Evolutionary conservation across 2,113 vertebrate genomes (phyloP), one percentile per base, ranked within the genome.

Genomic region (Rhinogobius similis): DNA sequence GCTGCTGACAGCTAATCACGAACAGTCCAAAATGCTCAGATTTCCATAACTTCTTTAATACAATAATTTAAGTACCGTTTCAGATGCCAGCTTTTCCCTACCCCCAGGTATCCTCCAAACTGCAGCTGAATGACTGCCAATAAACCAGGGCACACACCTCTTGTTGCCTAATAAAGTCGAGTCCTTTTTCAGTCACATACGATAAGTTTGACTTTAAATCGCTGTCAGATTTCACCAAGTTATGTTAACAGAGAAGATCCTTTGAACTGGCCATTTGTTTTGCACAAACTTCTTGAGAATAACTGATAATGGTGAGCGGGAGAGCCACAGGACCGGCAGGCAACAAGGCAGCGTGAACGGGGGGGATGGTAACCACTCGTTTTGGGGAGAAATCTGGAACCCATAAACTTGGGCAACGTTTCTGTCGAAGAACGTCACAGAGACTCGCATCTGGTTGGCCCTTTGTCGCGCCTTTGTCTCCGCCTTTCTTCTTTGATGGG

Each of bases 361-460:
- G 84, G n/a, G 84, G 84, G 82, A 73, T 81, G 80, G 82, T 72
- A 65, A 46, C 50, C 52, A 72, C 76, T 86, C 63, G 68, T 87
- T 90, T 87, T 61, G 73, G 70, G 76, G 83, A 74, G 87, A 95
- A 95, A 94, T 96, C 95, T 96, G 94, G 95, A 96, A 95, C 92
- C 93, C 90, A 96, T 96, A 95, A 94, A 92, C 92, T 94, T 87
- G 79, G 88, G 81, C 90, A 90, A 90, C 90, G 91, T 94, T 93
- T 93, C 80, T 75, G 81, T 83, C 73, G 83, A 76, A 86, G 87
- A 89, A 92, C 89, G 90, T 94, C 92, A 94, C 86, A 83, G 65
- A 9, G 85, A 86, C 90, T 89, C 84, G 23, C 81, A 78, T 89
- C 74, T 91, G 90, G 92, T 94, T 94, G 94, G 94, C 77, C 92